These are phyloP conservation scores for Lysandra coridon DNA, from an alignment of 2,888 invertebrate genomes.

Conservation along the genomic window DNA sequence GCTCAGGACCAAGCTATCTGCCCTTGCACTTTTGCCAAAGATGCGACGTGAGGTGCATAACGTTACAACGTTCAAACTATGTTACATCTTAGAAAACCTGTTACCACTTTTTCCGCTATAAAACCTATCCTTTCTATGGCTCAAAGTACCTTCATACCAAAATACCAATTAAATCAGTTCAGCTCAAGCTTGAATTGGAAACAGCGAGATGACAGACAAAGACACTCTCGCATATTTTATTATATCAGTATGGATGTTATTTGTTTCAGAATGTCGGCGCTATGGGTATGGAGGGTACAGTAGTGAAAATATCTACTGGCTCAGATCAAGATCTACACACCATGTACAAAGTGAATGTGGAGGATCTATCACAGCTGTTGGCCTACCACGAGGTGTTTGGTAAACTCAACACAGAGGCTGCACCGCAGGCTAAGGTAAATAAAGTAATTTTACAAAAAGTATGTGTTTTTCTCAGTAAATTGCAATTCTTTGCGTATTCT, in stretches of 20 bases:
- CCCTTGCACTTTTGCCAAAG: no score
- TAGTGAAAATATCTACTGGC: constrained; percentile 86
- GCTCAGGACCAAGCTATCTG: no score
- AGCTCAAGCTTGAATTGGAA: no score
- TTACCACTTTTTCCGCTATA: neutral
- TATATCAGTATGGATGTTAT: neutral
- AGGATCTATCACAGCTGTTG: constrained; percentile 90
- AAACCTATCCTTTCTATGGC: neutral
- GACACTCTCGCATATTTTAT: no score
- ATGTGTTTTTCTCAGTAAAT: no score
- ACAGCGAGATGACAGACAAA: no score
- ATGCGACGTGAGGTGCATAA: no score
- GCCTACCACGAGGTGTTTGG: constrained; percentile 91
- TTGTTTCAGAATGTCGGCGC: constrained; percentile 61
- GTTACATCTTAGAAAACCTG: neutral
- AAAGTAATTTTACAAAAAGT: neutral
- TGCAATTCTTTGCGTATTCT: no score
- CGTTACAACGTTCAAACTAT: no score
- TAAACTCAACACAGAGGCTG: constrained; percentile 69
- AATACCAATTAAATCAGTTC: no score
- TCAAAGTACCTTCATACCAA: no score
- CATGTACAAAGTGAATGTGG: constrained; percentile 90
- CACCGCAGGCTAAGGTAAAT: constrained; percentile 61
- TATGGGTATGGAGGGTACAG: constrained; percentile 84
- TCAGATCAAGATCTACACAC: constrained; percentile 88